Conservation (phyloP, 2,888 invertebrate genomes). For the Rhagium mordax region DNA sequence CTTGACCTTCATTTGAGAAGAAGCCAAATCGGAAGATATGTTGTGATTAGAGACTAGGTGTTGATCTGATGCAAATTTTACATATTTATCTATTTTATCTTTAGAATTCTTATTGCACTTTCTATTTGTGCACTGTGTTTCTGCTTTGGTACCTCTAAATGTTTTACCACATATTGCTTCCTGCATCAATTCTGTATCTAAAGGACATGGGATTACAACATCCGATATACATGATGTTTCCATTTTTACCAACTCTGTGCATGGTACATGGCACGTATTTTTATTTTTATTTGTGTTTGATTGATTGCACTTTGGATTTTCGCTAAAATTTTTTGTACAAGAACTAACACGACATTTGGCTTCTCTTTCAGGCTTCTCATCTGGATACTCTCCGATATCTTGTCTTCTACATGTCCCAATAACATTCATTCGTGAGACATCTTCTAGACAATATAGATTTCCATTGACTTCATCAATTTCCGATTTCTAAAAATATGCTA, state of each 20-base stretch:
- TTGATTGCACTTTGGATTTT: no score
- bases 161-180: no score
- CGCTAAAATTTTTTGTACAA: no score
- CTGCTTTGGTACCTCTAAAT: no score
- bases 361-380: background rate
- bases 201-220: no score
- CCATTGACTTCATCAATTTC: conserved; percentile 32
- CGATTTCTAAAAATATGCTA: background rate
- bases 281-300: no score
- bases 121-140: background rate
- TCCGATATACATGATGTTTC: no score
- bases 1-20: conserved; percentile 56
- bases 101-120: background rate
- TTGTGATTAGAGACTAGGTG: conserved; percentile 61
- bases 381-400: conserved; percentile 51
- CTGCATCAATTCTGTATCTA: no score
- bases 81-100: background rate
- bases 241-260: no score
- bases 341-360: no score
- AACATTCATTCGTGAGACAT: conserved; percentile 45
- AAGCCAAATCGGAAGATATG: conserved; percentile 58
- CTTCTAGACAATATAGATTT: conserved; percentile 43
- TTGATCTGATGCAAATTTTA: conserved; percentile 54
- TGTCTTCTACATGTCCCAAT: conserved; percentile 48
- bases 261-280: no score